Conservation (phyloP, 2,888 invertebrate species). For the Conus canariensis region DNA sequence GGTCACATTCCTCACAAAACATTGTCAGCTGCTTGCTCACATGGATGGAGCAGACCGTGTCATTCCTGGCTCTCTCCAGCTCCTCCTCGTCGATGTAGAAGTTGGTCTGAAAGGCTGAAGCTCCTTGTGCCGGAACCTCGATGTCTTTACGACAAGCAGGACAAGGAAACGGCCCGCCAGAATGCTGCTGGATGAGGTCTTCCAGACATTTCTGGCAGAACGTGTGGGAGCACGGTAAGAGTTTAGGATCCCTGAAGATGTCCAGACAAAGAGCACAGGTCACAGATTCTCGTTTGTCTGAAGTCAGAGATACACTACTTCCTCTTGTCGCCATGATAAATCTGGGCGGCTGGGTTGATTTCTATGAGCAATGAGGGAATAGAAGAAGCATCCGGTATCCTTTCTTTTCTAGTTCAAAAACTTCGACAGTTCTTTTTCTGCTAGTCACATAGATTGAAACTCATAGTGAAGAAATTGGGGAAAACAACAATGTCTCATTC, state of each 20-base stretch:
- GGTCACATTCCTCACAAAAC: constrained; percentile 9
- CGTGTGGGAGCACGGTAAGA: not conserved
- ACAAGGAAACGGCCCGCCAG: not conserved
- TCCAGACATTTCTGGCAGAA: constrained; percentile 15
- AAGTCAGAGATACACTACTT: not conserved
- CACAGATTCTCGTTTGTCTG: not conserved
- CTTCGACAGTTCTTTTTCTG: too few species aligned
- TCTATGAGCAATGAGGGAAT: too few species aligned
- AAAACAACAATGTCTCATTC: too few species aligned
- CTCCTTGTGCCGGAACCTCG: not conserved
- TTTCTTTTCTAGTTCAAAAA: too few species aligned
- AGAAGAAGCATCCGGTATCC: too few species aligned
- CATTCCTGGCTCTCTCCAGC: not conserved
- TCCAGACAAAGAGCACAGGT: not conserved
- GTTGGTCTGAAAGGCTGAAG: not conserved
- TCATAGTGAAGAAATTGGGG: too few species aligned
- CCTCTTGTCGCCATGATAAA: too few species aligned
- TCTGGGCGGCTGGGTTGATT: too few species aligned
- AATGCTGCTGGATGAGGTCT: too few species aligned
- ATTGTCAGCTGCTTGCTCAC: too few species aligned
- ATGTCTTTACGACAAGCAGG: not conserved
- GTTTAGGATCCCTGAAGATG: not conserved
- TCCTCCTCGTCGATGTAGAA: constrained; percentile 13
- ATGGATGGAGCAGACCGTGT: not conserved
- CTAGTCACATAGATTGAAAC: too few species aligned